Conservation (phyloP, 2,113 vertebrate genomes). For the Octodon degus region DNA sequence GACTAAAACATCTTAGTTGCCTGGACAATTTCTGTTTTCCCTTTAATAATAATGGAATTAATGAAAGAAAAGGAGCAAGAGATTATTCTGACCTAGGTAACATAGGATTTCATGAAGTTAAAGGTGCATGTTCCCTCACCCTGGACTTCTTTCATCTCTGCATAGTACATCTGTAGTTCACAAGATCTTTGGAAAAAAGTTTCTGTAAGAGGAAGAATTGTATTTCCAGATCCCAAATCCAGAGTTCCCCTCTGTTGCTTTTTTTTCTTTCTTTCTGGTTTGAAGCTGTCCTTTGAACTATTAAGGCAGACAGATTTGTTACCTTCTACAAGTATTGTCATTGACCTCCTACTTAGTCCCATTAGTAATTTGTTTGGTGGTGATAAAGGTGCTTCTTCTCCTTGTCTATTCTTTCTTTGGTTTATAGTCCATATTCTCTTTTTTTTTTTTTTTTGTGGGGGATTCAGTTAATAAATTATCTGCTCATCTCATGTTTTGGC, state of each 20-base stretch:
- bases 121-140: neutral
- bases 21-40: neutral
- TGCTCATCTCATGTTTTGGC: neutral
- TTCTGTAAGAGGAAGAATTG: neutral
- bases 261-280: neutral
- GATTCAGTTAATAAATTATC: neutral
- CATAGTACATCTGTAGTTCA: neutral
- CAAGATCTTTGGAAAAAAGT: neutral
- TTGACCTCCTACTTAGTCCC: neutral
- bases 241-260: neutral
- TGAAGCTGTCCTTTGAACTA: neutral
- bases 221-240: neutral
- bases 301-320: neutral
- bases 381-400: neutral
- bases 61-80: neutral
- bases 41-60: neutral
- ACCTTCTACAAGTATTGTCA: neutral
- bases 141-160: neutral
- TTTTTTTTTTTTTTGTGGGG: neutral
- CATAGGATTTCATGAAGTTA: fast-evolving
- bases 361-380: neutral
- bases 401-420: neutral
- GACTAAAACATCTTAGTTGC: fast-evolving
- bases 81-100: neutral
- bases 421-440: neutral